These are phyloP conservation scores for Drosophila subpulchrella DNA, from an alignment of 1,140 invertebrate genomes.

Conservation along the genomic window DNA sequence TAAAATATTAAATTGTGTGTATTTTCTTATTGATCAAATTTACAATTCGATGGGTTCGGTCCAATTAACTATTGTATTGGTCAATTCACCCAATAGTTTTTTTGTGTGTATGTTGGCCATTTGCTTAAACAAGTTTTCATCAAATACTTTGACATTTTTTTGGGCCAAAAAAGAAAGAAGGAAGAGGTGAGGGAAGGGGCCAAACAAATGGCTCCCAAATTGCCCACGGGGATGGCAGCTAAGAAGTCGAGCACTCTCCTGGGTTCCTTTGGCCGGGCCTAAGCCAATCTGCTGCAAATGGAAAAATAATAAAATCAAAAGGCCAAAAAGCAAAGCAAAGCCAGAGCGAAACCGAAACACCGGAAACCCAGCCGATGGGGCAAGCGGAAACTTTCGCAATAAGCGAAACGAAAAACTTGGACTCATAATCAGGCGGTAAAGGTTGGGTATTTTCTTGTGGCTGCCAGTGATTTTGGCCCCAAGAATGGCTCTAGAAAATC, in stretches of 20 bases:
- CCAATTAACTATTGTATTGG: too few species aligned
- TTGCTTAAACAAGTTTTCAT: slow-evolving; percentile 11
- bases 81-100: too few species aligned
- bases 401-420: slow-evolving; percentile 50
- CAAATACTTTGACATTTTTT: slow-evolving; percentile 20
- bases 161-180: slow-evolving; percentile 6
- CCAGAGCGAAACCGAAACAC: slow-evolving; percentile 16
- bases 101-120: not conserved
- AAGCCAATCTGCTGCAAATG: slow-evolving; percentile 67
- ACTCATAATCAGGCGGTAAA: slow-evolving; percentile 51
- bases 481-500: not conserved
- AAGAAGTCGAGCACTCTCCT: slow-evolving; percentile 22
- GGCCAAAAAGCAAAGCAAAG: slow-evolving; percentile 24
- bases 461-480: slow-evolving; percentile 5
- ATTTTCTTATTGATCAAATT: not conserved
- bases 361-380: slow-evolving; percentile 18
- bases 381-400: slow-evolving; percentile 46
- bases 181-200: slow-evolving; percentile 18
- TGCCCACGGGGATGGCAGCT: slow-evolving; percentile 43
- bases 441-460: slow-evolving; percentile 33
- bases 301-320: slow-evolving; percentile 71
- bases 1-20: too few species aligned
- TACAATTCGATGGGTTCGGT: not conserved
- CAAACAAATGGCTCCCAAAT: slow-evolving; percentile 36
- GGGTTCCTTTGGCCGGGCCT: slow-evolving; percentile 25